Evolutionary conservation across 2,888 invertebrate species (phyloP).

Genomic region (Melanophora roralis): DNA sequence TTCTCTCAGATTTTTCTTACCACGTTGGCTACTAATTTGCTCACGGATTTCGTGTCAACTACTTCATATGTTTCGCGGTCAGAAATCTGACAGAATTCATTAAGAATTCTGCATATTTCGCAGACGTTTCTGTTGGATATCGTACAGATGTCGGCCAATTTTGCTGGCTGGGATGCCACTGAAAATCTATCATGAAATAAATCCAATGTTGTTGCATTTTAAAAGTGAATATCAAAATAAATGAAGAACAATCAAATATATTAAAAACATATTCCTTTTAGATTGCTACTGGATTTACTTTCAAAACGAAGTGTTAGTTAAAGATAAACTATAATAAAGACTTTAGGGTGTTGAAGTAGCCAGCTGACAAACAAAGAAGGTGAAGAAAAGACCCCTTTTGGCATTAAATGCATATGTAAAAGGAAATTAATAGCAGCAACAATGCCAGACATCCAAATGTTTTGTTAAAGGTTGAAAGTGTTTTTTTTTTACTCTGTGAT

Average conservation of each 20-base stretch:
- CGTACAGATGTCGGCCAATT: too few relatives aligned
- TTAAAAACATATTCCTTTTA: slow-evolving; percentile 37
- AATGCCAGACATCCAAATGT: slow-evolving; percentile 45
- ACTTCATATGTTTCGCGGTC: too few relatives aligned
- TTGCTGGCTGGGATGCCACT: too few relatives aligned
- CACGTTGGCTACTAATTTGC: too few relatives aligned
- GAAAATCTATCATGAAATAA: too few relatives aligned
- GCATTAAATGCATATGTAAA: slow-evolving; percentile 19
- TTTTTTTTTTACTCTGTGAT: neutral
- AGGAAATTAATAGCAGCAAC: slow-evolving; percentile 61
- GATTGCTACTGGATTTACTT: slow-evolving; percentile 52
- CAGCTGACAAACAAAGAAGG: slow-evolving; percentile 13
- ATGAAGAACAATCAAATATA: neutral
- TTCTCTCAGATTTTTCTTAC: too few relatives aligned
- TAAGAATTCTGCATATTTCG: too few relatives aligned
- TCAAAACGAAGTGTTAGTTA: neutral
- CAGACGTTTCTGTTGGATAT: too few relatives aligned
- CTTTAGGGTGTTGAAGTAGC: slow-evolving; percentile 37
- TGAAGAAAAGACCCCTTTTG: slow-evolving; percentile 44
- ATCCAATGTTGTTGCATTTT: too few relatives aligned
- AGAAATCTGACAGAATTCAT: too few relatives aligned
- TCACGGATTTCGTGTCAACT: too few relatives aligned
- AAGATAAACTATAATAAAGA: slow-evolving; percentile 24
- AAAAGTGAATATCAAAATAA: too few relatives aligned
- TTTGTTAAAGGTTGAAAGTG: slow-evolving; percentile 64